A percentile compares a stretch with the other conserved stretches of the same genome.
Evolutionary conservation across 37 sponge, comb jelly and placozoan genomes (phyloP).

Genomic region (Tethya wilhelma): DNA sequence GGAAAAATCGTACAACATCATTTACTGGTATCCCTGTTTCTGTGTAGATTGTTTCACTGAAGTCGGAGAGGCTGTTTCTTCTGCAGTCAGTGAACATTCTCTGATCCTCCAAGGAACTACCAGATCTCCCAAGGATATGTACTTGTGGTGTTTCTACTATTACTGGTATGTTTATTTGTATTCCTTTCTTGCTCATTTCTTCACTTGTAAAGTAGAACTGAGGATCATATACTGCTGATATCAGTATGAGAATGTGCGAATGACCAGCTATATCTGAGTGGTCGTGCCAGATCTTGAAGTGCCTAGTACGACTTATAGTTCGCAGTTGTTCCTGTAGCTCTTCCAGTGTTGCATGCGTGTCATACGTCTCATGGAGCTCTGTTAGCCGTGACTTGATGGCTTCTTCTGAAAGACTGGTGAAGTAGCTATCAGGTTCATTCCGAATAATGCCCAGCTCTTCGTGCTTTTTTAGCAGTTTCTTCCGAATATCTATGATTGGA

Average conservation of each 20-base stretch:
- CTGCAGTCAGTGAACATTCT: background rate
- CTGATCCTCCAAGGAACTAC: slow-evolving; percentile 13
- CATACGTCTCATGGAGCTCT: background rate
- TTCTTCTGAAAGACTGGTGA: slow-evolving; percentile 4
- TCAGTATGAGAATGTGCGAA: slow-evolving; percentile 1
- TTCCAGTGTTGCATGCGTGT: background rate
- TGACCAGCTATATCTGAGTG: slow-evolving; percentile 21
- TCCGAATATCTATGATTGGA: slow-evolving; percentile 12
- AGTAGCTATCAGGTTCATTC: slow-evolving; percentile 18
- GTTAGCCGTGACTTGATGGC: background rate
- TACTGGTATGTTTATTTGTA: slow-evolving; percentile 13
- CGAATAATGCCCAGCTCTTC: slow-evolving; percentile 20
- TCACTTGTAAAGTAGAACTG: slow-evolving; percentile 16
- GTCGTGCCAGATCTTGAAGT: slow-evolving; percentile 31
- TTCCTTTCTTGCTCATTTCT: slow-evolving; percentile 20
- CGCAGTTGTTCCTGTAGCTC: background rate
- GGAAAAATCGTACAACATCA: slow-evolving; percentile 23
- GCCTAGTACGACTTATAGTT: background rate
- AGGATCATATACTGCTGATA: slow-evolving; percentile 27
- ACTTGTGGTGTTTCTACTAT: slow-evolving; percentile 8
- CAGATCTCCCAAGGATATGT: slow-evolving; percentile 29
- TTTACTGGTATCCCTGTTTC: slow-evolving; percentile 6
- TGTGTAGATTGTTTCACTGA: no score
- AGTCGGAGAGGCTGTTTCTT: background rate
- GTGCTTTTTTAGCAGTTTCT: slow-evolving; percentile 20